phyloP scores from a whole-genome alignment of 2,888 invertebrate genomes.

The Parnassius apollo region DNA sequence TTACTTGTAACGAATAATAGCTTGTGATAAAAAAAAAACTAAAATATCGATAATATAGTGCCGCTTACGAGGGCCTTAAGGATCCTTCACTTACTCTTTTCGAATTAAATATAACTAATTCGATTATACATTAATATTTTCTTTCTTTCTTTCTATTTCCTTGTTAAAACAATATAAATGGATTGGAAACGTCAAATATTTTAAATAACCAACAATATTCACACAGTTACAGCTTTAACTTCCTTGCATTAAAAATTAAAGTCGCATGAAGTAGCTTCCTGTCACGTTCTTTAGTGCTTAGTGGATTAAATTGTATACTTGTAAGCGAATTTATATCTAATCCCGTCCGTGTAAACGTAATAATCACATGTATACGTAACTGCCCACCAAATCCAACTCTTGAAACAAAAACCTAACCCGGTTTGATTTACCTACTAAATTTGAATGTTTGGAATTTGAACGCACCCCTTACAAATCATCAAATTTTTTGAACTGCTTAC shows the following conservation, averaged over 20 bases:
- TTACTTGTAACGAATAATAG: too few relatives aligned
- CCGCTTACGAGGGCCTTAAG: too few relatives aligned
- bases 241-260: not conserved
- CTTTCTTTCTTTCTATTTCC: not conserved
- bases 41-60: too few relatives aligned
- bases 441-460: not conserved
- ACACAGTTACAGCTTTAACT: not conserved
- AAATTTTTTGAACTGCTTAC: conserved; percentile 14
- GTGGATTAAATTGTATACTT: not conserved
- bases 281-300: conserved; percentile 1
- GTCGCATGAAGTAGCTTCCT: not conserved
- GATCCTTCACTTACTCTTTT: too few relatives aligned
- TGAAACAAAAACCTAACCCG: not conserved
- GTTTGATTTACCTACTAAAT: not conserved
- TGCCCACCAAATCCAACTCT: not conserved
- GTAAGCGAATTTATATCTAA: conserved; percentile 13
- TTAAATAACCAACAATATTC: not conserved
- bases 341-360: not conserved
- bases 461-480: not conserved
- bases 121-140: not conserved
- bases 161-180: conserved; percentile 4
- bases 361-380: not conserved
- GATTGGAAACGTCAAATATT: conserved; percentile 12
- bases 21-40: too few relatives aligned
- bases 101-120: conserved; percentile 6